These are phyloP conservation scores for Clunio marinus DNA, from an alignment of 2,888 invertebrate genomes.

Conservation along the genomic window DNA sequence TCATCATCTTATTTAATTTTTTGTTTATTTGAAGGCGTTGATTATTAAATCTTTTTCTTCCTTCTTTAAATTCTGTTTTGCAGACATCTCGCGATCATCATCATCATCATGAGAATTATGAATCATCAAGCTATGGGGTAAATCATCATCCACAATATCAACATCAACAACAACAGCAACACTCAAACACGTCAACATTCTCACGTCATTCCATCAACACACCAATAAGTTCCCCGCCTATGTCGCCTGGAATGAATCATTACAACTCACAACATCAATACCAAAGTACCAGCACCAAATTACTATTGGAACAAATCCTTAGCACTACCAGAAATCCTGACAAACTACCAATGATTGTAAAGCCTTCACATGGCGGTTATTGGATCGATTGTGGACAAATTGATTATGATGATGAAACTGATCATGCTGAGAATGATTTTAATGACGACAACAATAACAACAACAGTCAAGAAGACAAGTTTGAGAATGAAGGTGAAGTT, in stretches of 20 bases:
- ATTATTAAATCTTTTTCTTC: not conserved
- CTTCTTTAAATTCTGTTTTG: not conserved
- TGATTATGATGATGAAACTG: slow-evolving; percentile 27
- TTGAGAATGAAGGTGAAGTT: not conserved
- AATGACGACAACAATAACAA: slow-evolving; percentile 21
- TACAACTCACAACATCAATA: slow-evolving; percentile 37
- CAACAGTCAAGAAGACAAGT: slow-evolving; percentile 9
- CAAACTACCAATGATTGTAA: slow-evolving; percentile 74
- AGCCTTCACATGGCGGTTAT: slow-evolving; percentile 82
- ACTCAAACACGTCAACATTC: not conserved
- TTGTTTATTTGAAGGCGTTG: not conserved
- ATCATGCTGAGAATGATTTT: not conserved
- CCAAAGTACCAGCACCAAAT: slow-evolving; percentile 36
- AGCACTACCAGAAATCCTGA: not conserved
- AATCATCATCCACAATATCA: not conserved
- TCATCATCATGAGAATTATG: slow-evolving; percentile 6
- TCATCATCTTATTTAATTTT: no score
- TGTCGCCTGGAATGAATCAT: slow-evolving; percentile 31
- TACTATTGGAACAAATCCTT: slow-evolving; percentile 32
- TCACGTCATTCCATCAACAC: slow-evolving; percentile 27
- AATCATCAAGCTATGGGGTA: slow-evolving; percentile 15
- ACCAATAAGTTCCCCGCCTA: slow-evolving; percentile 29
- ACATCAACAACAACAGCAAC: not conserved
- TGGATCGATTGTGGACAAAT: slow-evolving; percentile 75
- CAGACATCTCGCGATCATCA: slow-evolving; percentile 18